phyloP scores from a whole-genome alignment of 2,113 vertebrate genomes.

The Podarcis cretensis region DNA sequence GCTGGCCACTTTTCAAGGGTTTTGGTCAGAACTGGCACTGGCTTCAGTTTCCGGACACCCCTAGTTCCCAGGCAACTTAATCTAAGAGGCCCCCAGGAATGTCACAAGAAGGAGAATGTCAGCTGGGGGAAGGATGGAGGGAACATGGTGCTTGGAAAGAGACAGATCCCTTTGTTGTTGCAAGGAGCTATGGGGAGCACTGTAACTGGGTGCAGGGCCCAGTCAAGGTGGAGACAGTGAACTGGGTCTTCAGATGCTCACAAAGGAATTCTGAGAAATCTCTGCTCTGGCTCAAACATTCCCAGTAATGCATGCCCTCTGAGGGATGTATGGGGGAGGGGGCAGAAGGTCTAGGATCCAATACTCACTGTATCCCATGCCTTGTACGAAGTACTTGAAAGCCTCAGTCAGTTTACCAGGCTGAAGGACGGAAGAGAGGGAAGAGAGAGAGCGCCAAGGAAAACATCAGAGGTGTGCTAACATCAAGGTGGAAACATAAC shows the following conservation, averaged over 20 bases:
- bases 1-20: neutral
- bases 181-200: neutral
- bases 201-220: neutral
- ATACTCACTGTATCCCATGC: constrained; percentile 91
- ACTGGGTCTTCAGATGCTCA: neutral
- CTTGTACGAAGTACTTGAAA: constrained; percentile 92
- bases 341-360: neutral
- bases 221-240: neutral
- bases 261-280: neutral
- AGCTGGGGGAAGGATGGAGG: neutral
- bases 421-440: constrained; percentile 25
- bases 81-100: neutral
- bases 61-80: neutral
- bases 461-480: neutral
- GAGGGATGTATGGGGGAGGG: neutral
- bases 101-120: neutral
- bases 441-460: neutral
- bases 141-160: neutral
- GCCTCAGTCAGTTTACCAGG: constrained; percentile 88
- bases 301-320: neutral
- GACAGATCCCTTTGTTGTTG: neutral
- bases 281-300: neutral
- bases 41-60: neutral
- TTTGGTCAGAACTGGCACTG: neutral
- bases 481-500: neutral